Base-by-base conservation (phyloP, 2,113 vertebrate species). In the Nasalis larvatus region DNA sequence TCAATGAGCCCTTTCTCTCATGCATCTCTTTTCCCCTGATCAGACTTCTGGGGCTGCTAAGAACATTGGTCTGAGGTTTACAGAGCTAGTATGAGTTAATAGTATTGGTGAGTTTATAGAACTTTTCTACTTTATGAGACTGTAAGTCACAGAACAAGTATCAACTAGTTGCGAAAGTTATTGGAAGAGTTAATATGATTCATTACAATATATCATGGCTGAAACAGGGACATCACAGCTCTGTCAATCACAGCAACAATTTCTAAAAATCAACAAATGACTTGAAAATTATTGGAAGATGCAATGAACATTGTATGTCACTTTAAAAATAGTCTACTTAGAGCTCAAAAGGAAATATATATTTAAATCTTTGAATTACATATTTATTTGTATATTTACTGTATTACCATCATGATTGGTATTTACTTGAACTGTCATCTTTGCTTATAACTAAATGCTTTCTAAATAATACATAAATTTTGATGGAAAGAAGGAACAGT, bases 241-340 rank as follows among this genome's bases (percentile, higher is more conserved):
- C 37, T 93, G 73, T 37, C 52, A 37, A 83, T 88, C 60, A 95
- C n/a, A 54, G 11, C 47, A 91, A 9, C 5, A 76, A 40, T 82
- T 81, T 71, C 69, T 71, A 87, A 71, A 95, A 90, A 77, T 90
- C 60, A 91, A 68, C 49, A 93, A 49, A 86, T 71, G 25, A n/a
- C 76, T 85, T 76, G 30, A 47, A 93, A 83, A 54, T 82, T 83
- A 74, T 80, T 86, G 20, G 27, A 78, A 93, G 23, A 88, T 35
- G 18, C 52, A 30, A 52, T 58, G 25, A 69, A 45, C 6, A 63
- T 84, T 69, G 6, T 4, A 68, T 60, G 92, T 78, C 8, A 81
- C 45, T 91, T 47, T 86, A 82, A 94, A 97, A 88, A 88, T 23
- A 82, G 25, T 80, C 83, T 54, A 66, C 47, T 91, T 87, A 45